phyloP scores from a whole-genome alignment of 2,113 vertebrate genomes.

The Todiramphus saurophagus region DNA sequence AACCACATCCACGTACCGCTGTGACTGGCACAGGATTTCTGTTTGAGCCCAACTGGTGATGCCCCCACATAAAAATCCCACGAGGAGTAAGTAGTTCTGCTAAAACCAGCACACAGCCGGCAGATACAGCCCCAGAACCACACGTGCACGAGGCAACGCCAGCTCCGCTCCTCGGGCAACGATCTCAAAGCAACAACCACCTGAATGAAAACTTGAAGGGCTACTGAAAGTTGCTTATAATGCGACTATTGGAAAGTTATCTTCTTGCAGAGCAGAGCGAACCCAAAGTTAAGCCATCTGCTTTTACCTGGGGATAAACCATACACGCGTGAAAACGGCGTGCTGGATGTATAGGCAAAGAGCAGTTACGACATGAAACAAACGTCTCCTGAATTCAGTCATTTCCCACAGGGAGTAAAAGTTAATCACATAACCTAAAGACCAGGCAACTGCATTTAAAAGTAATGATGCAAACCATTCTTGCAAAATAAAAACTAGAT shows the following conservation, averaged over 20 bases:
- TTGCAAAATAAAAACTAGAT: background rate
- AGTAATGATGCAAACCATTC: slow-evolving; percentile 29
- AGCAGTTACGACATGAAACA: slow-evolving; percentile 1
- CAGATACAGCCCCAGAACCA: fast-evolving
- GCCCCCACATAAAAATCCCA: background rate
- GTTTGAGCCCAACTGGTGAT: background rate
- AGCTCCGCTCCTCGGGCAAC: background rate
- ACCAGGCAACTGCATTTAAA: slow-evolving; percentile 24
- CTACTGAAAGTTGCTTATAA: background rate
- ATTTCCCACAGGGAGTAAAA: slow-evolving; percentile 38
- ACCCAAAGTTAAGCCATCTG: background rate
- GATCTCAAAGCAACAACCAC: background rate
- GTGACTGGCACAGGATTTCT: background rate
- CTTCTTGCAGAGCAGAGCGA: background rate
- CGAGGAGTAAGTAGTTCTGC: background rate
- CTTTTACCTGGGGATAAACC: background rate
- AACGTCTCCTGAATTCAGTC: slow-evolving; percentile 39
- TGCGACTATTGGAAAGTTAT: background rate
- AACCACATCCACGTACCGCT: fast-evolving
- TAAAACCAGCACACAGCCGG: background rate
- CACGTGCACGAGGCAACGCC: background rate
- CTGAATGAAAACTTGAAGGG: background rate
- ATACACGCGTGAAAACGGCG: background rate
- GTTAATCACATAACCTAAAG: slow-evolving; percentile 20
- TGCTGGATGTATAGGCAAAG: background rate